Evolutionary conservation across 1,140 invertebrate species (phyloP).

Genomic region (Drosophila busckii): DNA sequence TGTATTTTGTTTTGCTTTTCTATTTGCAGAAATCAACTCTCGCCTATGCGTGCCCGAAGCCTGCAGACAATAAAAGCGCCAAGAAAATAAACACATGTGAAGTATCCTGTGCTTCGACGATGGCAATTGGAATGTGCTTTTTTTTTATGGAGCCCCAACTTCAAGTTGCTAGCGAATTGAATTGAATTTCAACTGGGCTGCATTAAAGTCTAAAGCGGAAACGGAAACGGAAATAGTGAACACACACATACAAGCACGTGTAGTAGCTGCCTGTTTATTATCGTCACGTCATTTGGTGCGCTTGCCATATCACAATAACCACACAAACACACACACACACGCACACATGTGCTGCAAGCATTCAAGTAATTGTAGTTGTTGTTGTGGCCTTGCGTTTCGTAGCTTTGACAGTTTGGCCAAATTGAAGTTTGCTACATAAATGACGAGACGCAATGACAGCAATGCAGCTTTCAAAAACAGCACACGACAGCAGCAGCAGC

Average conservation of each 20-base stretch:
- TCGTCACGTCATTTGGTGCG: constrained; percentile 28
- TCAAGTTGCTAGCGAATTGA: constrained; percentile 37
- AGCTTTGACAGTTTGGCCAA: constrained; percentile 53
- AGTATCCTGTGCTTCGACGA: too few species aligned
- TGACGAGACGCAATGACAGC: constrained; percentile 67
- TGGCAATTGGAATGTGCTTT: constrained; percentile 56
- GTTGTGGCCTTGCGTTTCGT: constrained; percentile 19
- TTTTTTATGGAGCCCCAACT: constrained; percentile 60
- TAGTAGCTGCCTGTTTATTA: constrained; percentile 30
- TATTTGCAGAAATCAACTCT: constrained; percentile 36
- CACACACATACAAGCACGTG: neutral
- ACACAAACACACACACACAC: neutral
- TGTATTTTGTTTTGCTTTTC: constrained; percentile 31
- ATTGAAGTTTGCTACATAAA: constrained; percentile 61
- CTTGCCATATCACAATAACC: neutral
- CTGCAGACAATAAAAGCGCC: neutral
- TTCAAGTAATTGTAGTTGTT: constrained; percentile 8
- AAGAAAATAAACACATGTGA: constrained; percentile 31
- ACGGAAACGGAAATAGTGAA: constrained; percentile 55
- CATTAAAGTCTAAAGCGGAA: constrained; percentile 67
- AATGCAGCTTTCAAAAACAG: constrained; percentile 62
- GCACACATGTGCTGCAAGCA: neutral
- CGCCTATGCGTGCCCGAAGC: neutral
- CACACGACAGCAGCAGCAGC: constrained; percentile 26
- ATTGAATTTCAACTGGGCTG: constrained; percentile 74